Conservation (phyloP, 1,140 invertebrate genomes). For the Tetranychus cinnabarinus region DNA sequence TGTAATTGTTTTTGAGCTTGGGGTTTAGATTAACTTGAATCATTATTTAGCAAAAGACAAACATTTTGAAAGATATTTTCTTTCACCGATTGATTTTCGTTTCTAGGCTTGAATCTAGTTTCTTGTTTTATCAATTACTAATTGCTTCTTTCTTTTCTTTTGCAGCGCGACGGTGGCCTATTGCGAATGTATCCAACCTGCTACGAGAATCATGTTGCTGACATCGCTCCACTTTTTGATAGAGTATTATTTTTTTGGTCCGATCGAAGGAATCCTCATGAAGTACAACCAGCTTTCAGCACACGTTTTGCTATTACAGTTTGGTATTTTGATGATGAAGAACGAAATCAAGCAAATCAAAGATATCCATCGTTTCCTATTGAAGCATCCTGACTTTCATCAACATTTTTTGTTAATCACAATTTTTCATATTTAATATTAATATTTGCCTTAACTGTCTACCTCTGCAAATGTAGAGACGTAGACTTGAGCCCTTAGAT, state of each 20-base stretch:
- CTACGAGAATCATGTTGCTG: constrained; percentile 45
- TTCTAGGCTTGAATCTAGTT: too few relatives aligned
- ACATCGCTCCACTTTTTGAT: constrained; percentile 81
- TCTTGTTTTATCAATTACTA: neutral
- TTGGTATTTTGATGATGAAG: constrained; percentile 53
- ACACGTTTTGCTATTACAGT: constrained; percentile 79
- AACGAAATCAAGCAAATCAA: constrained; percentile 3
- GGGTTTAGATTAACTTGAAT: too few relatives aligned
- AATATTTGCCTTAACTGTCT: neutral
- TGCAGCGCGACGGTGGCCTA: constrained; percentile 41
- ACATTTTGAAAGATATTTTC: too few relatives aligned
- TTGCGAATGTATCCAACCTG: constrained; percentile 66
- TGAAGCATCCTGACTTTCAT: neutral
- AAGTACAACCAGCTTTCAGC: constrained; percentile 68
- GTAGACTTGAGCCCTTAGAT: neutral
- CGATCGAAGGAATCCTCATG: constrained; percentile 80
- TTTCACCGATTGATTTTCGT: too few relatives aligned
- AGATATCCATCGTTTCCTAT: neutral
- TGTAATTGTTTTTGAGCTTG: too few relatives aligned
- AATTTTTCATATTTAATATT: neutral
- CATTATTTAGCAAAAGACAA: too few relatives aligned
- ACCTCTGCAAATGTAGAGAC: neutral
- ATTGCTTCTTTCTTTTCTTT: neutral
- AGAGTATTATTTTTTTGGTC: constrained; percentile 92
- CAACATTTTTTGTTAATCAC: neutral